phyloP scores from a whole-genome alignment of 2,888 invertebrate genomes.

The Aquatica leii region DNA sequence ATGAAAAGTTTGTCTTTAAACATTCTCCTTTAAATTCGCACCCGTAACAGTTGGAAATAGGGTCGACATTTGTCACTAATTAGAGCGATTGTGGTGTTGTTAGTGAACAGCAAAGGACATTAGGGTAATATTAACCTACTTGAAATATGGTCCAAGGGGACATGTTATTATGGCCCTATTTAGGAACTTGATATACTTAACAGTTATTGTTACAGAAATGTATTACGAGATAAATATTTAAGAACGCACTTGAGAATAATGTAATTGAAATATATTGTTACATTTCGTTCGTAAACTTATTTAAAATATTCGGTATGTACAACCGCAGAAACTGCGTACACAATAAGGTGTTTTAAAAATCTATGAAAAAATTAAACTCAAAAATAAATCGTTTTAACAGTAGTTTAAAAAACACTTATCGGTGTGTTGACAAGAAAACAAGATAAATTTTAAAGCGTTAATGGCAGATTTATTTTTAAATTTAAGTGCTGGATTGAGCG shows the following conservation, averaged over 20 bases:
- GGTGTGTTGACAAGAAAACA: conserved; percentile 39
- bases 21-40: conserved; percentile 29
- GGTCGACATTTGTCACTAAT: conserved; percentile 57
- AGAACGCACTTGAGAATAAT: too few species aligned
- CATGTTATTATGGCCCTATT: conserved; percentile 51
- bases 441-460: conserved; percentile 40
- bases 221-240: neutral
- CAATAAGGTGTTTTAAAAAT: too few species aligned
- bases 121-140: conserved; percentile 53
- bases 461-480: conserved; percentile 44
- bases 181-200: conserved; percentile 35
- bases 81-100: conserved; percentile 58
- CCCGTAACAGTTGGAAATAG: conserved; percentile 50
- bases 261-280: too few species aligned
- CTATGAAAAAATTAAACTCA: neutral
- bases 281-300: neutral
- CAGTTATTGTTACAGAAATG: conserved; percentile 23
- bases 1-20: conserved; percentile 24
- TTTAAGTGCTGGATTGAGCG: conserved; percentile 43
- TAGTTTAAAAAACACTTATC: conserved; percentile 47
- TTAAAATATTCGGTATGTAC: neutral
- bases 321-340: too few species aligned
- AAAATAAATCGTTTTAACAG: conserved; percentile 37
- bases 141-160: conserved; percentile 50
- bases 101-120: conserved; percentile 52